Base-by-base conservation (phyloP, 1,140 invertebrate species). In the Drosophila punjabiensis region DNA sequence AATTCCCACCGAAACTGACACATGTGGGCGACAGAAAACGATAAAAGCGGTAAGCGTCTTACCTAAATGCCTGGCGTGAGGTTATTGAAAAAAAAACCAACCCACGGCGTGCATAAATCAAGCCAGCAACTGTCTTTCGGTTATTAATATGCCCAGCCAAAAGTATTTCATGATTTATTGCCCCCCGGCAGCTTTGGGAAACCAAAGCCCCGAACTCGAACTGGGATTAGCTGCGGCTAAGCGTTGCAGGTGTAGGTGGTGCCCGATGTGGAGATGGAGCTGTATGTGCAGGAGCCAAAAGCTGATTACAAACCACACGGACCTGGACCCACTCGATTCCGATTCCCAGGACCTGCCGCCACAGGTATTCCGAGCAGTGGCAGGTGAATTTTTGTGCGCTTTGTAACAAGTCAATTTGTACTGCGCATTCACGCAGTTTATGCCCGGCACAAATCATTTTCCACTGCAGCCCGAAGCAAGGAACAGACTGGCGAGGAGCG, bases 121-220 rank as follows among this genome's bases (percentile, higher is more conserved):
- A 79, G 75, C 53, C 47, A 81, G 79, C 76, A 61, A 81, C 83
- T 86, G 82, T 73, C 70, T 71, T 78, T 87, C 30, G 78, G 82
- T 88, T 88, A 85, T 89, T 89, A 89, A 89, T 85, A 90, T 85
- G 82, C 66, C 64, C 69, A 32, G 20, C 32, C 64, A 70, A 88
- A 85, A 76, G 78, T 81, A 76, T 81, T 79, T 69, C 58, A 79
- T 88, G 85, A 88, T 88, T 88, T 88, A 88, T 89, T 66, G 75
- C 81, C 59, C 50, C 35, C 41, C 50, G 70, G 71, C 70, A 48
- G 33, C 43, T 16, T n/a, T 73, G 68, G 50, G 14, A 37, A 60
- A 56, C 56, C 32, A 61, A 59, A 77, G 39, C 7, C 50, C 48
- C 50, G 9, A 81, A 59, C 73, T 60, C 67, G 60, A 67, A 64